Conservation (phyloP, 2,797 vertebrate species). For the Myotis vivesi region DNA sequence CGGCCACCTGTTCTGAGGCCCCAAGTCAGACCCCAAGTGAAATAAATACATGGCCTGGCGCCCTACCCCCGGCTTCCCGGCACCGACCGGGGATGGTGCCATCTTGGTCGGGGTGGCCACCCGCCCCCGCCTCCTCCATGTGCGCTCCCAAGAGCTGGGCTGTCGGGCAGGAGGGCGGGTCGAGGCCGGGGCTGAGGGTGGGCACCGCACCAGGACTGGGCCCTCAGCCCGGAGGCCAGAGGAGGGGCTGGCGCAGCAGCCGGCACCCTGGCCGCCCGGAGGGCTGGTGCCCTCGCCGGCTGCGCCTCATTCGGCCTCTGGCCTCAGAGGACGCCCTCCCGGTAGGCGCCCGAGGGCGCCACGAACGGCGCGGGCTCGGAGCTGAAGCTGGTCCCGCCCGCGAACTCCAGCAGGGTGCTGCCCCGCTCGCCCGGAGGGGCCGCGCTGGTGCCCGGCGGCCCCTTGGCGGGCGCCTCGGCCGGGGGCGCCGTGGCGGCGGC, state of each 20-base stretch:
- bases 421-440: neutral
- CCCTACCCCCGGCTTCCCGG: neutral
- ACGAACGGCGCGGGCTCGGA: constrained; percentile 53
- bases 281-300: neutral
- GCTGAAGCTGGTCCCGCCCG: constrained; percentile 73
- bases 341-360: constrained; percentile 58
- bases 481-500: neutral
- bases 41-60: constrained; percentile 50
- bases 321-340: constrained; percentile 59
- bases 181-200: neutral
- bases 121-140: neutral
- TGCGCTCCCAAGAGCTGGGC: neutral
- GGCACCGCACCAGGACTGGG: constrained; percentile 10
- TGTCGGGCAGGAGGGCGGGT: neutral
- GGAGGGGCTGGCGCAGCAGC: neutral
- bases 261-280: neutral
- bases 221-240: neutral
- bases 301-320: neutral
- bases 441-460: neutral
- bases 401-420: constrained; percentile 67
- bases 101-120: neutral
- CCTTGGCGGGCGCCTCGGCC: neutral
- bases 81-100: neutral
- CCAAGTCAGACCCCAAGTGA: neutral
- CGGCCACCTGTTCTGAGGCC: neutral